Base-by-base conservation (phyloP, 2,113 vertebrate genomes). In the Ahaetulla prasina region DNA sequence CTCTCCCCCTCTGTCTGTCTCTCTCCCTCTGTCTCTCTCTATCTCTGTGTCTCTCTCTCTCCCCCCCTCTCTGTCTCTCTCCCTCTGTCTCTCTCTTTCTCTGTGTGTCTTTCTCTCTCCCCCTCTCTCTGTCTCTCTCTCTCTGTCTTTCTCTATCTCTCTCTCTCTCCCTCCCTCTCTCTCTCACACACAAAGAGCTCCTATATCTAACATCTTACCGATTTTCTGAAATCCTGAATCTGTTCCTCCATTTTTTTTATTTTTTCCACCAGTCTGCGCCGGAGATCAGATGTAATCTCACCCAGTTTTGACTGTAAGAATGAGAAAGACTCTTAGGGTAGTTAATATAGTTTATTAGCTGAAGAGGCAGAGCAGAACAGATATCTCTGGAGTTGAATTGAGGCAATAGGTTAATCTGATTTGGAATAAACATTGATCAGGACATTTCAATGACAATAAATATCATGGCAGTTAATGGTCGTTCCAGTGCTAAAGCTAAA, bases 251-350 rank as follows among this genome's bases (percentile, higher is more conserved):
- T 87, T 23, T 95, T 95, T 89, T 94, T 96, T 49, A 98, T 93
- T 95, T 97, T 98, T 92, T 98, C 96, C 74, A 95, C 53, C 55
- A 99, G 95, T 91, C 54, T 97, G 12, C 53, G 92, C 96, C 94
- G 96, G 9, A 98, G 90, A 91, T 94, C 95, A 22, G 94, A 96
- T 86, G 96, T 94, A 45, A 98, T 89, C 89, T 97, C 95, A 43
- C 95, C 93, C 74, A 98, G 57, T 27, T 96, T 96, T 54, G 96
- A 88, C 98, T 98, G 94, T 53, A 27, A 92, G 91, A 94, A 91
- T 54, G 90, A 60, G n/a, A 96, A 43, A 93, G 43, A 87, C 43
- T 2, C 43, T 47, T 23, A 85, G 9, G 20, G 47, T 52, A 89
- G 57, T 49, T 45, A 88, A 30, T 53, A 35, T 30, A 74, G 16